Conservation (phyloP, 2,797 vertebrate genomes). For the Furcifer pardalis region DNA sequence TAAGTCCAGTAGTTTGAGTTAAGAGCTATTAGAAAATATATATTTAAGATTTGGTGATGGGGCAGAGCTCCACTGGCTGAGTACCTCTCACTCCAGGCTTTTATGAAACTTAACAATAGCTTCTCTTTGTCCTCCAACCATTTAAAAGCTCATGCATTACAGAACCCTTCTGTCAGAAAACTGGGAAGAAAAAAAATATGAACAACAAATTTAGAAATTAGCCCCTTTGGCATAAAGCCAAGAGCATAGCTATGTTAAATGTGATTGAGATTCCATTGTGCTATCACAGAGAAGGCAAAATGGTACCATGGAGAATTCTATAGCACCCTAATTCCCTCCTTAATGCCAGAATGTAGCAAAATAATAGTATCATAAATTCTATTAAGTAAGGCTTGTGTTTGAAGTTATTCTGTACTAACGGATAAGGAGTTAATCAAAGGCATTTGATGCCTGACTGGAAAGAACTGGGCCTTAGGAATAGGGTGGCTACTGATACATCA, state of each 20-base stretch:
- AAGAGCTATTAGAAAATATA: neutral
- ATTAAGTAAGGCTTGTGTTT: constrained; percentile 49
- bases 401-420: constrained; percentile 43
- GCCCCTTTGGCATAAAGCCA: neutral
- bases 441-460: neutral
- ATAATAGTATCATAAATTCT: neutral
- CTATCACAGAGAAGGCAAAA: neutral
- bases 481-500: too few relatives aligned
- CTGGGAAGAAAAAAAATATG: neutral
- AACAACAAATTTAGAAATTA: neutral
- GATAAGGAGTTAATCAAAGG: constrained; percentile 35
- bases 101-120: neutral
- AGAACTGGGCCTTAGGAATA: neutral
- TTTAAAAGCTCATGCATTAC: neutral
- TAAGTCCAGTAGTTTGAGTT: neutral
- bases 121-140: rapidly evolving
- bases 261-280: neutral
- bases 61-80: neutral
- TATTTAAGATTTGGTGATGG: neutral
- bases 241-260: neutral
- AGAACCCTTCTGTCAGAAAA: constrained; percentile 8
- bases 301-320: constrained; percentile 17
- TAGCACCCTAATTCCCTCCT: constrained; percentile 9
- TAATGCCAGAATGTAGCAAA: constrained; percentile 15
- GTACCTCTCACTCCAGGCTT: neutral